Evolutionary conservation across 1,140 invertebrate genomes (phyloP).

Genomic region (Cydia pomonella): DNA sequence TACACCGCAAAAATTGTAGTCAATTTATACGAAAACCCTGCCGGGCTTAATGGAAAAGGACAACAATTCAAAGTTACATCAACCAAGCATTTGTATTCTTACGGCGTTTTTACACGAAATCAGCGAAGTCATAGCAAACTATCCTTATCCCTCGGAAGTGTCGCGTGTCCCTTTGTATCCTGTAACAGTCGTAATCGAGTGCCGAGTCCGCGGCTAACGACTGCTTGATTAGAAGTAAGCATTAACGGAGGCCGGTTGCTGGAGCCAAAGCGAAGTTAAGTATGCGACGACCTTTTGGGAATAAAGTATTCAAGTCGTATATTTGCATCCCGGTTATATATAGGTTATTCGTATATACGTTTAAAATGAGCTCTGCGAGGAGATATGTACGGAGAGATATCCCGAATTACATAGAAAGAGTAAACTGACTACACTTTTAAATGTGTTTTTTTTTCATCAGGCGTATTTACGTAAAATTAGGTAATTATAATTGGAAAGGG

Average conservation of each 20-base stretch:
- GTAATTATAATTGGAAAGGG: too few relatives aligned
- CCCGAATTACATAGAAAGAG: too few relatives aligned
- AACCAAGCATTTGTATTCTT: constrained; percentile 24
- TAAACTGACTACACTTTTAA: too few relatives aligned
- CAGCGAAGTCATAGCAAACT: constrained; percentile 25
- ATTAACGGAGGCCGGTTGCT: constrained; percentile 40
- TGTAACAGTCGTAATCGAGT: constrained; percentile 58
- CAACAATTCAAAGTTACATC: constrained; percentile 29
- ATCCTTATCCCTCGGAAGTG: constrained; percentile 56
- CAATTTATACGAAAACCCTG: not conserved
- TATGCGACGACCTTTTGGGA: not conserved
- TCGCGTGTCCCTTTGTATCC: constrained; percentile 55
- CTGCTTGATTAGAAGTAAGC: constrained; percentile 60
- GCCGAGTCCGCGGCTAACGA: constrained; percentile 54
- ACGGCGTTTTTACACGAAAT: constrained; percentile 27
- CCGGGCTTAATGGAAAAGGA: constrained; percentile 24
- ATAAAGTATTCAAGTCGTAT: constrained; percentile 2
- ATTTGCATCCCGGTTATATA: not conserved
- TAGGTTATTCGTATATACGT: too few relatives aligned
- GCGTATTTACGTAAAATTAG: too few relatives aligned
- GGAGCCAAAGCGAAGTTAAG: not conserved
- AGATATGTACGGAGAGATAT: too few relatives aligned
- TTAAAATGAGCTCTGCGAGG: too few relatives aligned
- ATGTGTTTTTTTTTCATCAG: too few relatives aligned
- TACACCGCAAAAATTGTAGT: not conserved